These are phyloP conservation scores for Drosophila dunni DNA, from an alignment of 1,140 invertebrate genomes.

Conservation along the genomic window DNA sequence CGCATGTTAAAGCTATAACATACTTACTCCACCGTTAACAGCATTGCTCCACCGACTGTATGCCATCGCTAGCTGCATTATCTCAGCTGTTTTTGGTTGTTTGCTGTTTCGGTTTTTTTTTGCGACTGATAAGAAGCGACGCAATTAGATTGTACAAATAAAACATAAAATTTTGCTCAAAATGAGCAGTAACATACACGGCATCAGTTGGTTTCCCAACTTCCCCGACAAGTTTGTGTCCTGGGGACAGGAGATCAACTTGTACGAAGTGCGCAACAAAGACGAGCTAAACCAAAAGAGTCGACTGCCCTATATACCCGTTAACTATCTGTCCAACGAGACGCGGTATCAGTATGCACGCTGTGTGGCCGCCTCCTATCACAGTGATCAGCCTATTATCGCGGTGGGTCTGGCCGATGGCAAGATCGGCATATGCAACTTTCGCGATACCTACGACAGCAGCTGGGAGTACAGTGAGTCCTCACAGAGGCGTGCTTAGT, in stretches of 20 bases:
- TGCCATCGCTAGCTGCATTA: conserved; percentile 30
- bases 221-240: conserved; percentile 92
- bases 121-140: conserved; percentile 73
- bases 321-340: conserved; percentile 77
- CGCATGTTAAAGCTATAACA: background rate
- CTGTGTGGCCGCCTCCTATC: conserved; percentile 78
- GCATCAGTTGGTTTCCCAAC: conserved; percentile 92
- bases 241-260: conserved; percentile 93
- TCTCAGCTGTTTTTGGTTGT: conserved; percentile 37
- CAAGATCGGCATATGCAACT: conserved; percentile 91
- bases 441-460: conserved; percentile 88
- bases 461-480: conserved; percentile 80
- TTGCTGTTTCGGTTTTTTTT: conserved; percentile 40
- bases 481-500: background rate
- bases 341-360: conserved; percentile 80
- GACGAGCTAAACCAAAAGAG: conserved; percentile 55
- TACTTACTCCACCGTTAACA: conserved; percentile 8
- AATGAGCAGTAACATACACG: conserved; percentile 86
- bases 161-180: conserved; percentile 25
- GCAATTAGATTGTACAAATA: conserved; percentile 52
- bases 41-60: background rate
- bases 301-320: conserved; percentile 71
- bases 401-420: conserved; percentile 94
- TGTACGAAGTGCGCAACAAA: conserved; percentile 90
- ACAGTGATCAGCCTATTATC: conserved; percentile 88